Evolutionary conservation across 1,140 invertebrate genomes (phyloP), one percentile per base, ranked within the genome.

Genomic region (Eriosoma lanigerum): DNA sequence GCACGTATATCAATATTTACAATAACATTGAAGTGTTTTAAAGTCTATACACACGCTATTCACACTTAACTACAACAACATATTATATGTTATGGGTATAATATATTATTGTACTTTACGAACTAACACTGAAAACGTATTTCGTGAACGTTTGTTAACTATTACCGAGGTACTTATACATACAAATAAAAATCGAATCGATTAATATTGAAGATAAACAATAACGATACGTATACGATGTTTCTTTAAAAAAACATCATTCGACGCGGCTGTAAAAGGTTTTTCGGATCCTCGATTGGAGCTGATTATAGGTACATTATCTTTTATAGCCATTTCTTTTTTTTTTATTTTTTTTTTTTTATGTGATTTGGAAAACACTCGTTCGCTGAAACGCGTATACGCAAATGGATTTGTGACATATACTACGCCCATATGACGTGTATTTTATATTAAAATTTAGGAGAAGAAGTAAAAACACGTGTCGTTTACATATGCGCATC

Each of bases 351-450:
- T 5, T 17, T 17, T 70, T 44, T 70, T 26, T 24, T 38, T 48
- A 26, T 8, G 1, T 8, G 58, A 60, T 29, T 29, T 60, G 3
- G 3, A 17, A 26, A 68, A 68, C 38, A 19, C 19, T 1, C 10
- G 19, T 21, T 64, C n/a, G 9, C 19, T 19, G 17, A 64, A 38
- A 48, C 64, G 52, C 19, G 52, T 54, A 46, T 19, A 75, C 29
- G 26, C 72, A 75, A 75, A 58, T 58, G 72, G 72, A 58, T 58
- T 58, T 6, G n/a, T 58, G 72, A 75, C 52, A 24, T 52, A 29
- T 72, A 70, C 32, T 38, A 8, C 9, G 17, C 13, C 12, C 26
- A 60, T 38, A 38, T 38, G 8, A 38, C 32, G 32, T 38, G 32
- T 8, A 38, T 38, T 38, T 4, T 4, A 38, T 52, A 72, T 52